Evolutionary conservation across 2,888 invertebrate genomes (phyloP).

Genomic region (Platynereis dumerilii): DNA sequence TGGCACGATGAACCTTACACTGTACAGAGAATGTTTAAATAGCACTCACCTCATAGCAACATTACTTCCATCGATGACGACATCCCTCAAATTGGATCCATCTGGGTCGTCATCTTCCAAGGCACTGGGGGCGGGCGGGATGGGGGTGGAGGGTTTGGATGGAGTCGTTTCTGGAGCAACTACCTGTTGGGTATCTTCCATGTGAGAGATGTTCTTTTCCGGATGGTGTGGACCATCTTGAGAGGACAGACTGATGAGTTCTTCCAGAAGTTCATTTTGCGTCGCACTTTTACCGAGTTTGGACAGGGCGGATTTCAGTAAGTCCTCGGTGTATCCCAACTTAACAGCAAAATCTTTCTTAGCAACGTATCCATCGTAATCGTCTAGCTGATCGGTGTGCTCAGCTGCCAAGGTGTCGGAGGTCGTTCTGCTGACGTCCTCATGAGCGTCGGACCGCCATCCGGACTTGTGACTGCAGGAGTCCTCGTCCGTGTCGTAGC

Average conservation of each 20-base stretch:
- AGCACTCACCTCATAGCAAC: slow-evolving; percentile 78
- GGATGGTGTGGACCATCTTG: slow-evolving; percentile 7
- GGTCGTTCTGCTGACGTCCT: slow-evolving; percentile 26
- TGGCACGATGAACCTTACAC: too few species aligned
- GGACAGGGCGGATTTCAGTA: slow-evolving; percentile 2
- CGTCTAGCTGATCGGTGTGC: not conserved
- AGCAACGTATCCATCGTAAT: not conserved
- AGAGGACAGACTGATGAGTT: slow-evolving; percentile 1
- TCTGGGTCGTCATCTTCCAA: not conserved
- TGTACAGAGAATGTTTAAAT: too few species aligned
- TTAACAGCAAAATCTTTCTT: not conserved
- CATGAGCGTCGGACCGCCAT: slow-evolving; percentile 10
- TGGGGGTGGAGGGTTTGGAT: not conserved
- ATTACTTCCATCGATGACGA: slow-evolving; percentile 85
- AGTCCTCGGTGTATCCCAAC: slow-evolving; percentile 14
- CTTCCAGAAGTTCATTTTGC: slow-evolving; percentile 12
- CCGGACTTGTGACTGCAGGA: slow-evolving; percentile 8
- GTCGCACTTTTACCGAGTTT: slow-evolving; percentile 10
- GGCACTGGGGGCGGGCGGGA: not conserved
- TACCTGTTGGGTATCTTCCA: not conserved
- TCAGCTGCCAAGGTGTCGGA: slow-evolving; percentile 31
- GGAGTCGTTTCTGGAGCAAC: not conserved
- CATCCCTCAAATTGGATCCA: slow-evolving; percentile 66
- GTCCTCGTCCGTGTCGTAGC: slow-evolving; percentile 31
- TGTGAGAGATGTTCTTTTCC: not conserved